These are phyloP conservation scores for Drepana falcataria DNA, from an alignment of 2,888 invertebrate species.

Conservation along the genomic window DNA sequence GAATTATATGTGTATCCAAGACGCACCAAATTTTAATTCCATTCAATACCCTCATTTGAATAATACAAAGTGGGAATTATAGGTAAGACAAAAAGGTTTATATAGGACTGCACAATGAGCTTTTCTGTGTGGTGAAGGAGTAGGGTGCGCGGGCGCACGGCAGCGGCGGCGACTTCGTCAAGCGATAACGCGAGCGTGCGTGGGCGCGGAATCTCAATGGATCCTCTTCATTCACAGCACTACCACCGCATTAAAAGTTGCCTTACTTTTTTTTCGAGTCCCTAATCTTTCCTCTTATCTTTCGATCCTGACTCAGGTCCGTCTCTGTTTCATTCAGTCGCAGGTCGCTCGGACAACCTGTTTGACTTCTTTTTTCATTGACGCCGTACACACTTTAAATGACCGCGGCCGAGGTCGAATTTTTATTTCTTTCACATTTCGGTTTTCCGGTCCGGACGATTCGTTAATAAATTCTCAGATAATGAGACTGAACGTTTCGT, in stretches of 20 bases:
- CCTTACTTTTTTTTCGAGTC: constrained; percentile 67
- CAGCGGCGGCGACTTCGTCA: constrained; percentile 28
- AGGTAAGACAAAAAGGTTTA: constrained; percentile 44
- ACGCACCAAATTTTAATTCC: constrained; percentile 35
- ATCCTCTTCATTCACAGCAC: constrained; percentile 76
- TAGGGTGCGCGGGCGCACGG: constrained; percentile 23
- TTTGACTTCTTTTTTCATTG: constrained; percentile 77
- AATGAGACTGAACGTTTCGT: constrained; percentile 79
- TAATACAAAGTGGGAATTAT: constrained; percentile 46
- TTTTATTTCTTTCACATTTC: constrained; percentile 78
- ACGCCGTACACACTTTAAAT: constrained; percentile 74
- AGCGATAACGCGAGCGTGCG: constrained; percentile 54
- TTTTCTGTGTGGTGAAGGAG: constrained; percentile 37
- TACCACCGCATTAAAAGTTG: constrained; percentile 71
- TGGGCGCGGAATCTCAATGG: constrained; percentile 73
- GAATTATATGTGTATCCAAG: constrained; percentile 17
- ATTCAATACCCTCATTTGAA: constrained; percentile 48
- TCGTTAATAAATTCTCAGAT: constrained; percentile 80
- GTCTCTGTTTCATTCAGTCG: constrained; percentile 74
- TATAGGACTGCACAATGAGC: constrained; percentile 43
- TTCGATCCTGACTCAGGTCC: constrained; percentile 68
- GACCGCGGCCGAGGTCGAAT: constrained; percentile 77
- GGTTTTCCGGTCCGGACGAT: constrained; percentile 77
- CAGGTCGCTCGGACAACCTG: constrained; percentile 68
- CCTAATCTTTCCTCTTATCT: constrained; percentile 77